phyloP scores from a whole-genome alignment of 1,140 invertebrate genomes.

The Hylyphantes graminicola region DNA sequence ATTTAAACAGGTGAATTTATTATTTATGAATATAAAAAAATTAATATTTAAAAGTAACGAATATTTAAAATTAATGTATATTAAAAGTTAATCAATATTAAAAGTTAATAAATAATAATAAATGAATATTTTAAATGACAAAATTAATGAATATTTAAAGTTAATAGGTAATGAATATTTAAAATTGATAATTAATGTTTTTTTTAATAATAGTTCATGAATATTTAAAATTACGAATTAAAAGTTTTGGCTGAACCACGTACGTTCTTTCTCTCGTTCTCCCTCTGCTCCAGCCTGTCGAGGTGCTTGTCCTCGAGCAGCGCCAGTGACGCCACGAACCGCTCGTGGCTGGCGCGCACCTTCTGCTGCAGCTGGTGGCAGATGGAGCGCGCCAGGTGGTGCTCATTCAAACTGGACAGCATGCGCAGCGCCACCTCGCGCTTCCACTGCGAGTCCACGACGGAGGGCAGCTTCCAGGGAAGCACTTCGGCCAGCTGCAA shows the following conservation, averaged over 20 bases:
- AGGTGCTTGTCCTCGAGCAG: slow-evolving; percentile 75
- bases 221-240: too few species aligned
- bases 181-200: too few species aligned
- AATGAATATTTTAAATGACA: too few species aligned
- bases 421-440: slow-evolving; percentile 78
- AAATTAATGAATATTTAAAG: too few species aligned
- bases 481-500: slow-evolving; percentile 45
- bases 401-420: slow-evolving; percentile 78
- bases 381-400: slow-evolving; percentile 80
- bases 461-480: slow-evolving; percentile 68
- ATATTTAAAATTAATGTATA: too few species aligned
- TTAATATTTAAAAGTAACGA: too few species aligned
- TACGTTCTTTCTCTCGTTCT: slow-evolving; percentile 75
- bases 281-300: slow-evolving; percentile 81
- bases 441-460: slow-evolving; percentile 79
- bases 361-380: slow-evolving; percentile 75
- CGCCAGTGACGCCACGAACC: slow-evolving; percentile 76
- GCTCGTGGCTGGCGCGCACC: slow-evolving; percentile 76
- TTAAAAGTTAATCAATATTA: too few species aligned
- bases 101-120: too few species aligned
- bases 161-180: too few species aligned
- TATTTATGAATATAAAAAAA: too few species aligned
- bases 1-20: too few species aligned
- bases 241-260: neutral
- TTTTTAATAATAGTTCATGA: too few species aligned